A percentile compares a stretch with the other conserved stretches of the same genome.
Conservation (phyloP, 2,888 invertebrate species). For the Caradrina clavipalpis region DNA sequence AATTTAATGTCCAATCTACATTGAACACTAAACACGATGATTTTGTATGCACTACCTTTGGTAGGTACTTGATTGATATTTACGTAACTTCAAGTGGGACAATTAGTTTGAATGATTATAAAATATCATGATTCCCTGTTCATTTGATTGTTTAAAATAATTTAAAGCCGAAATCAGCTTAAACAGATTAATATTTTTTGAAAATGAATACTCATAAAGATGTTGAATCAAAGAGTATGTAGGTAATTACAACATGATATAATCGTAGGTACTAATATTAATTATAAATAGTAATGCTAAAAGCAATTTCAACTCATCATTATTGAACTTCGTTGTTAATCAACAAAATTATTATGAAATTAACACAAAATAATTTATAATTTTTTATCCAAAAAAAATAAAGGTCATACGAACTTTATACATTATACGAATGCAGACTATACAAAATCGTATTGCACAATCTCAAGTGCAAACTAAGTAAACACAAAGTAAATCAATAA, state of each 20-base stretch:
- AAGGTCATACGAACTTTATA: background rate
- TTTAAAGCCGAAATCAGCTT: background rate
- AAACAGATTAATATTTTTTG: too few relatives aligned
- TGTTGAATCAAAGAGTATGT: background rate
- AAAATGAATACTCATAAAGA: background rate
- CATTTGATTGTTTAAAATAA: background rate
- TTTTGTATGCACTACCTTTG: too few relatives aligned
- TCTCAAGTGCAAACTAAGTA: slow-evolving; percentile 17
- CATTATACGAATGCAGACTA: background rate
- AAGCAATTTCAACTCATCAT: background rate
- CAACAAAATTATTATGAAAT: background rate
- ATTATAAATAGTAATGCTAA: background rate
- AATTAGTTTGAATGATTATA: slow-evolving; percentile 1
- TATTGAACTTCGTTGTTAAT: slow-evolving; percentile 3
- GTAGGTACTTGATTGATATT: too few relatives aligned
- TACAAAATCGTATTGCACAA: background rate
- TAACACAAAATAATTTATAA: slow-evolving; percentile 11
- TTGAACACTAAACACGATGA: background rate
- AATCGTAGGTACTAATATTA: background rate
- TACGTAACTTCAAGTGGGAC: background rate
- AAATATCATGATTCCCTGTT: background rate
- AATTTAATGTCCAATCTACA: too few relatives aligned
- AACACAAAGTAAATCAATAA: slow-evolving; percentile 35
- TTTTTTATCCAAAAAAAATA: background rate
- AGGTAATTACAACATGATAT: background rate